A percentile compares a stretch with the other conserved stretches of the same genome.
Evolutionary conservation across 2,888 invertebrate genomes (phyloP).

Genomic region (Graphium colonna): DNA sequence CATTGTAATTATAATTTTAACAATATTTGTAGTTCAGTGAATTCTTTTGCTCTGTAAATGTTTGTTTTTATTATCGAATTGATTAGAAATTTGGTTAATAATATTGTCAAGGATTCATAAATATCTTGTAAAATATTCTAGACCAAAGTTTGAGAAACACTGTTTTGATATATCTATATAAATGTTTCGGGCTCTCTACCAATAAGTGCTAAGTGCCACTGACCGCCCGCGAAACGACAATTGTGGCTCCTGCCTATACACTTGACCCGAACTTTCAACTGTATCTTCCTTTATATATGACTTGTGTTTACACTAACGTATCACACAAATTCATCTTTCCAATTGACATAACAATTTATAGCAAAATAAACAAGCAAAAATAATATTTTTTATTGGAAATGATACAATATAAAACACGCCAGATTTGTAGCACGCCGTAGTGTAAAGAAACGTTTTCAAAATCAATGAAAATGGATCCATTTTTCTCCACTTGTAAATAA

Average conservation of each 20-base stretch:
- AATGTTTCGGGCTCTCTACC: constrained; percentile 39
- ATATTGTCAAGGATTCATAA: background rate
- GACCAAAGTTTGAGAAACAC: background rate
- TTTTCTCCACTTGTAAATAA: too few species aligned
- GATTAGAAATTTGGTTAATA: background rate
- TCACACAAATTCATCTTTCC: background rate
- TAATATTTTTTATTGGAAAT: too few species aligned
- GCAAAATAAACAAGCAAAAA: too few species aligned
- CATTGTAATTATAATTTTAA: background rate
- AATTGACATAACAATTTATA: too few species aligned
- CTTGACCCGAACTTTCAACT: constrained; percentile 71
- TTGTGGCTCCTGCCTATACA: constrained; percentile 65
- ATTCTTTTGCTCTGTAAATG: background rate
- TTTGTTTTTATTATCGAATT: background rate
- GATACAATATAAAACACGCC: too few species aligned
- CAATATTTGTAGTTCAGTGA: background rate
- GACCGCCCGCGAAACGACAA: constrained; percentile 63
- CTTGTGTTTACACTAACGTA: constrained; percentile 38
- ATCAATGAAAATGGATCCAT: too few species aligned
- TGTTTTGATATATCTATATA: constrained; percentile 21
- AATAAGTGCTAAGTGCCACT: constrained; percentile 49
- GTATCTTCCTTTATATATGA: constrained; percentile 52
- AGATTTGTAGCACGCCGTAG: too few species aligned
- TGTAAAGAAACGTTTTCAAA: too few species aligned
- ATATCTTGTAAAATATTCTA: background rate